These are phyloP conservation scores for Melinaea menophilus DNA, from an alignment of 2,888 invertebrate genomes.

Conservation along the genomic window DNA sequence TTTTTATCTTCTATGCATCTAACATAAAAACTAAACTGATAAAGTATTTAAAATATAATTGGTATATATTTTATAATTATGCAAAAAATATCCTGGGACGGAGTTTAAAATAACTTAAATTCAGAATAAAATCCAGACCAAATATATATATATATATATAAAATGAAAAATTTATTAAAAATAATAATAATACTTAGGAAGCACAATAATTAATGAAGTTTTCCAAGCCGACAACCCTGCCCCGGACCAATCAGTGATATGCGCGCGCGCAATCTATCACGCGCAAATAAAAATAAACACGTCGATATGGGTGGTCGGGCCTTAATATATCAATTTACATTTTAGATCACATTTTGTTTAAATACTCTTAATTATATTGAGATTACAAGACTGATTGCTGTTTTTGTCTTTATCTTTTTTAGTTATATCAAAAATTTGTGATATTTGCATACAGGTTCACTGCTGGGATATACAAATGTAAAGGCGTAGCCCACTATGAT, in stretches of 20 bases:
- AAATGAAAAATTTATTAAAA: background rate
- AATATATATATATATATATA: background rate
- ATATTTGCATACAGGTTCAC: no score
- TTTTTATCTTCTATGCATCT: no score
- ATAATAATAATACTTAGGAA: background rate
- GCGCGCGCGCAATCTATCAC: conserved; percentile 57
- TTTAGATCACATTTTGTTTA: conserved; percentile 47
- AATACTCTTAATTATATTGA: conserved; percentile 15
- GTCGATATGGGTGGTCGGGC: conserved; percentile 57
- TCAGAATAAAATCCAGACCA: no score
- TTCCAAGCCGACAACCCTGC: conserved; percentile 46
- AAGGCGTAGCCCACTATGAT: no score
- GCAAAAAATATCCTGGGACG: no score
- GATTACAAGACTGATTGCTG: background rate
- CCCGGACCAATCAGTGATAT: conserved; percentile 49
- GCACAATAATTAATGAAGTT: background rate
- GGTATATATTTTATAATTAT: no score
- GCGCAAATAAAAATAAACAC: conserved; percentile 48
- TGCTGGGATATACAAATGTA: no score
- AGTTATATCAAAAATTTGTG: no score
- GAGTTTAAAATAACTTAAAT: no score
- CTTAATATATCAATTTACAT: conserved; percentile 68
- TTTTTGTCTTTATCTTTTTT: no score
- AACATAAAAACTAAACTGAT: no score
- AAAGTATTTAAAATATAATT: no score